These are phyloP conservation scores for Junco hyemalis DNA, from an alignment of 2,113 vertebrate species.

Conservation along the genomic window DNA sequence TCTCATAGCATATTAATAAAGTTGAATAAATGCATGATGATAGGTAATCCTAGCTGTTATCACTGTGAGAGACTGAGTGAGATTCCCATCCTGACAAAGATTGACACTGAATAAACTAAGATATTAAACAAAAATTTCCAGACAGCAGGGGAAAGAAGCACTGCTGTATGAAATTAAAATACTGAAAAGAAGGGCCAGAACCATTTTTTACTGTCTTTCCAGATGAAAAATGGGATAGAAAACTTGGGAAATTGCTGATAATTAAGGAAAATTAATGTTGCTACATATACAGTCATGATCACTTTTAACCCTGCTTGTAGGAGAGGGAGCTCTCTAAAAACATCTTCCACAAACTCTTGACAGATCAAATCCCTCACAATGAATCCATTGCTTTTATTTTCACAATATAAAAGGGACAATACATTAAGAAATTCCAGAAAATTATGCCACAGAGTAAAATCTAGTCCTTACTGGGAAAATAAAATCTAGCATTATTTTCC, in stretches of 20 bases:
- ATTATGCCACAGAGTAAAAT: not conserved
- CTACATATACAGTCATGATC: not conserved
- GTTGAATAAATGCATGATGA: not conserved
- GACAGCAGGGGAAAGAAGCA: not conserved
- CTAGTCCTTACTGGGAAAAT: not conserved
- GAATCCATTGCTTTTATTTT: not conserved
- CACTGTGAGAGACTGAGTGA: not conserved
- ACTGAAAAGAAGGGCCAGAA: rapidly evolving
- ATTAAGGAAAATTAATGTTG: not conserved
- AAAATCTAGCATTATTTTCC: not conserved
- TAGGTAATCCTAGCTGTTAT: not conserved
- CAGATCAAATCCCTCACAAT: not conserved
- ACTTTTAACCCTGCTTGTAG: not conserved
- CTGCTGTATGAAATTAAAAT: not conserved
- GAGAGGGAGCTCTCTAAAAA: not conserved
- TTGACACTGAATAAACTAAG: not conserved
- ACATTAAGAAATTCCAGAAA: not conserved
- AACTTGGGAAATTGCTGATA: not conserved
- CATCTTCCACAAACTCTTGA: not conserved
- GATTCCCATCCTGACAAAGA: not conserved
- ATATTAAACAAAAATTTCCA: not conserved
- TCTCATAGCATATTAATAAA: not conserved
- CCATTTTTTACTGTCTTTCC: not conserved
- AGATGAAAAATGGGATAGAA: not conserved
- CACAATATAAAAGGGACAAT: not conserved